Evolutionary conservation across 2,797 vertebrate genomes (phyloP).

Genomic region (Glyptemys insculpta): DNA sequence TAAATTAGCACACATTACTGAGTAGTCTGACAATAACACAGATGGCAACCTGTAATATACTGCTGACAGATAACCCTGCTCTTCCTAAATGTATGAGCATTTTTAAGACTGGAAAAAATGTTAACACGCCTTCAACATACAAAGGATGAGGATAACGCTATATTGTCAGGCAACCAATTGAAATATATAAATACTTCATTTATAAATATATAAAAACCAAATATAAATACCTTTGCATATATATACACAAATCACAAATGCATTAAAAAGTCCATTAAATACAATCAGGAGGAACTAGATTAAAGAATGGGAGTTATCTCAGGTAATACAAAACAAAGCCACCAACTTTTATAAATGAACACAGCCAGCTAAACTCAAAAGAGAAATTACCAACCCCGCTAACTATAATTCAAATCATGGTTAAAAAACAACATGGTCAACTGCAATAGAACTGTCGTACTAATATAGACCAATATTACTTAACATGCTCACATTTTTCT

Average conservation of each 20-base stretch:
- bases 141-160: neutral
- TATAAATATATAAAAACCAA: neutral
- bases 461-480: neutral
- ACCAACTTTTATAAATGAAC: constrained; percentile 4
- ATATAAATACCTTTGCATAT: neutral
- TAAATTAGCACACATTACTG: accelerated
- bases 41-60: neutral
- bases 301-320: neutral
- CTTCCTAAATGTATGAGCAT: neutral
- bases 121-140: neutral
- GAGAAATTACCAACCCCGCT: neutral
- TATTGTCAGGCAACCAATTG: constrained; percentile 46
- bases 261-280: constrained; percentile 8
- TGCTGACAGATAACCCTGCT: neutral
- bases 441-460: neutral
- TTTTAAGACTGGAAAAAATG: neutral
- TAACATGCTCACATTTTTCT: neutral
- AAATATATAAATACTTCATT: neutral
- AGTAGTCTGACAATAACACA: neutral
- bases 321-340: neutral
- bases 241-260: neutral
- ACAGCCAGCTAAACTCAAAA: neutral
- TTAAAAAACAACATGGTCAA: neutral
- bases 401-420: neutral
- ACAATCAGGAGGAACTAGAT: neutral